A percentile compares a stretch with the other conserved stretches of the same genome.
Evolutionary conservation across 1,140 invertebrate genomes (phyloP).

Genomic region (Drosophila insularis): DNA sequence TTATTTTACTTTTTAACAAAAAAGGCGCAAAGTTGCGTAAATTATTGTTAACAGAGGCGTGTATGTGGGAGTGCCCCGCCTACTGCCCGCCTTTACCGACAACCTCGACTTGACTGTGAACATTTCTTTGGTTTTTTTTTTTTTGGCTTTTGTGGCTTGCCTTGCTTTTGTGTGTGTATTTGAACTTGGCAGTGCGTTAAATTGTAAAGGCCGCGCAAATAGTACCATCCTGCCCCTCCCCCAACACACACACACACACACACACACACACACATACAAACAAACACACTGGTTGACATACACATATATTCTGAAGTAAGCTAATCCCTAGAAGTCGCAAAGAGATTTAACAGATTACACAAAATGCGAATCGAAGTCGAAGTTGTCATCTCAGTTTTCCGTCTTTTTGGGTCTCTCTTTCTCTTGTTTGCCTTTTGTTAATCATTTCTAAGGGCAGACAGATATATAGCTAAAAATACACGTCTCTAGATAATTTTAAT

Average conservation of each 20-base stretch:
- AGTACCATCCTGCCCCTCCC: conserved; percentile 14
- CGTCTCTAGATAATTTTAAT: conserved; percentile 68
- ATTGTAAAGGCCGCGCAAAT: conserved; percentile 72
- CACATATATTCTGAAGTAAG: conserved; percentile 44
- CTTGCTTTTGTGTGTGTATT: conserved; percentile 74
- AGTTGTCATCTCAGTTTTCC: conserved; percentile 10
- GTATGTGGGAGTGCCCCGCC: conserved; percentile 62
- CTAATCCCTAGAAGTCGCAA: conserved; percentile 72
- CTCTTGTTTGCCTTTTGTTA: conserved; percentile 27
- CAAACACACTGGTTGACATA: conserved; percentile 31
- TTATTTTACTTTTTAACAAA: conserved; percentile 65
- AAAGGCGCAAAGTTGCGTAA: conserved; percentile 79
- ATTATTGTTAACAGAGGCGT: conserved; percentile 78
- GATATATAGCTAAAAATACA: conserved; percentile 55
- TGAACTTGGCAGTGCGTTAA: conserved; percentile 79
- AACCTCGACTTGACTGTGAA: conserved; percentile 13
- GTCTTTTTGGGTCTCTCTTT: neutral
- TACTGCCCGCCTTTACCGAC: conserved; percentile 7
- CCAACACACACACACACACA: conserved; percentile 27
- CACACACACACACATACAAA: conserved; percentile 22
- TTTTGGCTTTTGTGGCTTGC: conserved; percentile 34
- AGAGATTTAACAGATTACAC: conserved; percentile 69
- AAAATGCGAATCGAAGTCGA: conserved; percentile 63
- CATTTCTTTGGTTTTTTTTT: conserved; percentile 33
- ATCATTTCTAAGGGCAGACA: conserved; percentile 32